phyloP scores from a whole-genome alignment of 2,797 vertebrate species.

The Brotula barbata region DNA sequence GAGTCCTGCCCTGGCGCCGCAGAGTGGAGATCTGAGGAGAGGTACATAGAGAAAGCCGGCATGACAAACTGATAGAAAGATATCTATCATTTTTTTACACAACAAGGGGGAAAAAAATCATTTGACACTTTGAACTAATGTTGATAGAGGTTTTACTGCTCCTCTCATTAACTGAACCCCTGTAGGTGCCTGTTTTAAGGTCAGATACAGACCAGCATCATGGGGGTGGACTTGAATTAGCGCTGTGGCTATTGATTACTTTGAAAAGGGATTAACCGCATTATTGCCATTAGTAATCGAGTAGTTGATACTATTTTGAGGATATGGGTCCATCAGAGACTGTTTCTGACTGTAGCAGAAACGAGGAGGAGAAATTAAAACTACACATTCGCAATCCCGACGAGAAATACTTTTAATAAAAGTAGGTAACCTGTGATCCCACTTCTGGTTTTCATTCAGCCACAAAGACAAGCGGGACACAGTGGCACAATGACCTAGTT shows the following conservation, averaged over 20 bases:
- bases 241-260: too few relatives aligned
- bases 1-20: conserved; percentile 87
- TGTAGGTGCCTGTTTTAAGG: too few relatives aligned
- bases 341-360: too few relatives aligned
- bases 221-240: too few relatives aligned
- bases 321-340: too few relatives aligned
- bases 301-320: too few relatives aligned
- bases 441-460: conserved; percentile 53
- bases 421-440: conserved; percentile 42
- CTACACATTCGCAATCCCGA: too few relatives aligned
- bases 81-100: conserved; percentile 28
- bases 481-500: conserved; percentile 62
- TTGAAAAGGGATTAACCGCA: too few relatives aligned
- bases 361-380: too few relatives aligned
- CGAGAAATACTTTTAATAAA: too few relatives aligned
- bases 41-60: conserved; percentile 30
- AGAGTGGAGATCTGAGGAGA: conserved; percentile 85
- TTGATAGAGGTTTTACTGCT: conserved; percentile 1
- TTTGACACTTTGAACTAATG: not conserved
- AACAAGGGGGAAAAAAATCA: conserved; percentile 5
- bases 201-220: not conserved
- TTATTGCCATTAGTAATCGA: too few relatives aligned
- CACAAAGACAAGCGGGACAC: conserved; percentile 36
- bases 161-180: conserved; percentile 7
- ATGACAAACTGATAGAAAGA: conserved; percentile 32